A percentile compares a stretch with the other conserved stretches of the same genome.
Conservation (phyloP, 2,797 vertebrate species). For the Borostomias antarcticus region DNA sequence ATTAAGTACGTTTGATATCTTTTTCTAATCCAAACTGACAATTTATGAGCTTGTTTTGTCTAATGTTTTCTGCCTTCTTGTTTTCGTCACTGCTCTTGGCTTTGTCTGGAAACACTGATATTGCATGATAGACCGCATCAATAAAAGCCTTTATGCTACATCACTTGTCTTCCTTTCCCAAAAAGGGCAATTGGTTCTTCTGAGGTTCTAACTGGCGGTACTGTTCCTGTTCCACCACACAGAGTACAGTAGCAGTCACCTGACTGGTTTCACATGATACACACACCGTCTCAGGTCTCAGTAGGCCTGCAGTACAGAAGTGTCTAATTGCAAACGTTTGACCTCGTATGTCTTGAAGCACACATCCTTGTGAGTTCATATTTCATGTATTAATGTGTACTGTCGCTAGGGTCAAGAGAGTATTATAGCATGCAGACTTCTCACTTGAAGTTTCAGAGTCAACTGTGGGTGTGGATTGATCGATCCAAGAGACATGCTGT, state of each 20-base stretch:
- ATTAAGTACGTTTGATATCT: slow-evolving; percentile 20
- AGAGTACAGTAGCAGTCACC: background rate
- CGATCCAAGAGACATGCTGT: too few species aligned
- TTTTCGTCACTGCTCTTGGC: slow-evolving; percentile 25
- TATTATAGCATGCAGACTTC: too few species aligned
- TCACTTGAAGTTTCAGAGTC: background rate
- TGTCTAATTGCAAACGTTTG: slow-evolving; percentile 12
- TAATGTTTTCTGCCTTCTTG: slow-evolving; percentile 33
- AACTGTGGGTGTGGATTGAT: too few species aligned
- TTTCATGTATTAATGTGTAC: too few species aligned
- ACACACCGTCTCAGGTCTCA: background rate
- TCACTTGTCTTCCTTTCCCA: background rate
- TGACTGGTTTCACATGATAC: background rate
- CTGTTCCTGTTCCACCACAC: background rate
- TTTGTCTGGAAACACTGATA: slow-evolving; percentile 38
- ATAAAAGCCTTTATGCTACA: slow-evolving; percentile 20
- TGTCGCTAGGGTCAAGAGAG: too few species aligned
- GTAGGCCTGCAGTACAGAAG: too few species aligned
- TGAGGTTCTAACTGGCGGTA: too few species aligned
- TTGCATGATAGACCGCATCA: slow-evolving; percentile 57
- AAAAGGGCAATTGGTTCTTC: too few species aligned
- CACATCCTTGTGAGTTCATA: too few species aligned
- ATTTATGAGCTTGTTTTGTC: slow-evolving; percentile 48
- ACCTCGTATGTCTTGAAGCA: slow-evolving; percentile 37
- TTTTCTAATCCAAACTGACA: slow-evolving; percentile 32